These are phyloP conservation scores for Neoniphon sammara DNA, from an alignment of 2,797 vertebrate species.

Conservation along the genomic window DNA sequence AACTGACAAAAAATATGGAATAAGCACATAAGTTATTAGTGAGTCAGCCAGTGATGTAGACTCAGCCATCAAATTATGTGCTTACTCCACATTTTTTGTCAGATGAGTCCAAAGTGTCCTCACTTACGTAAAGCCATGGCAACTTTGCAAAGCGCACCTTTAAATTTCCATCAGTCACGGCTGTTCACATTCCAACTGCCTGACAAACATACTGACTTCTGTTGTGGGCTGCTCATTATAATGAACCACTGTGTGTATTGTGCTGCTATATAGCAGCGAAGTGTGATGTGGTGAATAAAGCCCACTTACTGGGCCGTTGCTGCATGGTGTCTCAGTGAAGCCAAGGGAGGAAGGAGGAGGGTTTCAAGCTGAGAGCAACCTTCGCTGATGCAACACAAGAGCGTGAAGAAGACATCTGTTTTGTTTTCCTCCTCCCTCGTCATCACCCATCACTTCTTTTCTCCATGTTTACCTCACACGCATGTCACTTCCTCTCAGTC, in stretches of 20 bases:
- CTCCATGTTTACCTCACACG: conserved; percentile 34
- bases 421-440: conserved; percentile 34
- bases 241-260: conserved; percentile 41
- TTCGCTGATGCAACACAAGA: conserved; percentile 58
- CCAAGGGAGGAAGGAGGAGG: conserved; percentile 43
- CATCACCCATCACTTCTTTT: conserved; percentile 38
- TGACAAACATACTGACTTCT: conserved; percentile 29
- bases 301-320: conserved; percentile 49
- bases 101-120: too few relatives aligned
- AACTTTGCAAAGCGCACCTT: too few relatives aligned
- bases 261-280: conserved; percentile 25
- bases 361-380: conserved; percentile 59
- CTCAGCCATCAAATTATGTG: too few relatives aligned
- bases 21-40: too few relatives aligned
- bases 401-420: conserved; percentile 78
- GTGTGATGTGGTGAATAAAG: conserved; percentile 64
- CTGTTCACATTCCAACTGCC: conserved; percentile 34
- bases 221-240: conserved; percentile 37
- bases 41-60: too few relatives aligned
- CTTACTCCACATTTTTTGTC: too few relatives aligned
- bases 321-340: conserved; percentile 50
- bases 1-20: too few relatives aligned
- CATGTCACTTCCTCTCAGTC: conserved; percentile 46
- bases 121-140: too few relatives aligned
- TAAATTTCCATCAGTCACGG: conserved; percentile 43